Base-by-base conservation (phyloP, 2,113 vertebrate genomes). In the Alethe diademata region DNA sequence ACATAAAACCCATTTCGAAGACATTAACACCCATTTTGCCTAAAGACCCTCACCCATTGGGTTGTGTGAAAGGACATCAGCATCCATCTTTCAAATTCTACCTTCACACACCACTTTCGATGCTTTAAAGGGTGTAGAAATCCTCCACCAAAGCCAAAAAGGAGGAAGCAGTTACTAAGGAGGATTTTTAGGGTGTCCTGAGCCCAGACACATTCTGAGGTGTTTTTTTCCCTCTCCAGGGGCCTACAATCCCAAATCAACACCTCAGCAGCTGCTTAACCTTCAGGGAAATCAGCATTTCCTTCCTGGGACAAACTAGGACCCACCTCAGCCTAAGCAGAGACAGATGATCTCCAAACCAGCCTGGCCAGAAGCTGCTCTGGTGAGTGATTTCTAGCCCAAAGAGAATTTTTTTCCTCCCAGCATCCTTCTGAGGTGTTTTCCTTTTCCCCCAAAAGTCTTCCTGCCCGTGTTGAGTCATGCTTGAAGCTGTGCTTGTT, bases 401-500 rank as follows among this genome's bases (percentile, higher is more conserved):
- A 54, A 36, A 66, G 60, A 62, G 73, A 51, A 16, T 40, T 74
- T 45, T 62, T 62, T 66, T 40, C 78, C 58, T 78, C 54, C 42
- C 48, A 28, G 64, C 47, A 48, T 74, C 51, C 62, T 85, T 78
- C 29, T 1, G 36, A 82, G 67, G n/a, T 14, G 0, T 65, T 94
- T 81, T 50, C 58, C 62, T 80, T 51, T 61, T 60, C 60, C 56
- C 75, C 76, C 26, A 2, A 24, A 69, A 82, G 25, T 28, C 50
- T 89, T 85, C 47, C 54, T 96, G 47, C 35, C 28, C 33, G 57
- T 22, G 51, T 82, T 29, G 74, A 91, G 83, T 78, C 75, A 48
- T 15, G 79, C 95, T 74, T 57, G 70, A 92, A 78, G 84, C 40
- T 43, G 15, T 29, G 31, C 88, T 91, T 65, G 84, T 91, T 94